Evolutionary conservation across 2,797 vertebrate species (phyloP).

Genomic region (Darevskia mixta): DNA sequence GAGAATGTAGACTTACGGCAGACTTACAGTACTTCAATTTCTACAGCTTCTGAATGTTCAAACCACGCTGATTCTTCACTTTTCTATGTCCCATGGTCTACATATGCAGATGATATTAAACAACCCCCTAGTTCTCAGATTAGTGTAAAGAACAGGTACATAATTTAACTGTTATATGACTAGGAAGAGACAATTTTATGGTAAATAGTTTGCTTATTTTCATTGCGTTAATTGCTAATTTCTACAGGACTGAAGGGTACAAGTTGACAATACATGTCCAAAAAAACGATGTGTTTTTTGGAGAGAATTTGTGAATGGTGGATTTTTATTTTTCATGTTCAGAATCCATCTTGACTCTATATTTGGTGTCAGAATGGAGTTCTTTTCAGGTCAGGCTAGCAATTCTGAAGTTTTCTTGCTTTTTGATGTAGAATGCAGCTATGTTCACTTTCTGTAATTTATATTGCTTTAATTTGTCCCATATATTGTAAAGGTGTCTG

Average conservation of each 20-base stretch:
- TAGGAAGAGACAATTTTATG: not conserved
- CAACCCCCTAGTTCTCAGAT: slow-evolving; percentile 77
- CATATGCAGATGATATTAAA: slow-evolving; percentile 81
- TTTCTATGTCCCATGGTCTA: slow-evolving; percentile 83
- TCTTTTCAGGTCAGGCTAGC: not conserved
- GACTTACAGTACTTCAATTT: slow-evolving; percentile 75
- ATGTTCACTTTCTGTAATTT: not conserved
- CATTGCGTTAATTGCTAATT: not conserved
- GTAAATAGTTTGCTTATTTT: not conserved
- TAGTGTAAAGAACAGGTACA: slow-evolving; percentile 84
- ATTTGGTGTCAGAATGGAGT: not conserved
- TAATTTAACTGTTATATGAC: slow-evolving; percentile 16
- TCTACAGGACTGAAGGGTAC: not conserved
- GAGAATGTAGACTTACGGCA: slow-evolving; percentile 76
- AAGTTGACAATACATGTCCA: not conserved
- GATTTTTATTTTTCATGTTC: not conserved
- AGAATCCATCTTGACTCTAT: not conserved
- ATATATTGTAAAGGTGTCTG: not conserved
- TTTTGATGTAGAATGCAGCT: not conserved
- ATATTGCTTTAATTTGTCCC: not conserved
- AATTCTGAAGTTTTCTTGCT: not conserved
- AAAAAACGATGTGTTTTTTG: not conserved
- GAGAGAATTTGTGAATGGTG: not conserved
- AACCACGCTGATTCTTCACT: slow-evolving; percentile 72
- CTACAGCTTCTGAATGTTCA: slow-evolving; percentile 75